Conservation (phyloP, 2,113 vertebrate species). For the Labeo rohita region DNA sequence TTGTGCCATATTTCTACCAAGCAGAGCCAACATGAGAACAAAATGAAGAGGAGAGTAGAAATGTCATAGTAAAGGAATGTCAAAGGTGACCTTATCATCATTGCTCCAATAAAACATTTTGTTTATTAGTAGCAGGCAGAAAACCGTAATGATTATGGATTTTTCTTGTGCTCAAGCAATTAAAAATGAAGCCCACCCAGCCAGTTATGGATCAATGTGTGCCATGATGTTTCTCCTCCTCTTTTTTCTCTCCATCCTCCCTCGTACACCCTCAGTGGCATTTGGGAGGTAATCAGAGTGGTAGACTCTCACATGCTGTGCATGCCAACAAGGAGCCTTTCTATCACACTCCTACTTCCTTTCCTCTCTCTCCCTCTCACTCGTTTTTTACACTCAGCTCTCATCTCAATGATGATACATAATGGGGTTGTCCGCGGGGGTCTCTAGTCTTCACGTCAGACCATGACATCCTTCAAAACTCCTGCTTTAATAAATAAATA, state of each 20-base stretch:
- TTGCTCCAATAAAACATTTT: slow-evolving; percentile 51
- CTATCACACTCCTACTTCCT: background rate
- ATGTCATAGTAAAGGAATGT: background rate
- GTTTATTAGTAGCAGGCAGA: slow-evolving; percentile 43
- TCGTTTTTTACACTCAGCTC: background rate
- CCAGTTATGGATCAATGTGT: slow-evolving; percentile 49
- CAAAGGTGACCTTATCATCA: slow-evolving; percentile 46
- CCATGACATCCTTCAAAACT: slow-evolving; percentile 27
- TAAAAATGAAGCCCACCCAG: slow-evolving; percentile 44
- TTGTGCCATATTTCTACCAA: background rate
- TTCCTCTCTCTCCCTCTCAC: background rate
- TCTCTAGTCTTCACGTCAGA: slow-evolving; percentile 12
- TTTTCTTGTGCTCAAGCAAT: slow-evolving; percentile 45
- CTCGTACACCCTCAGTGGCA: slow-evolving; percentile 31
- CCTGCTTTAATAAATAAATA: background rate
- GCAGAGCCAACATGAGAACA: background rate
- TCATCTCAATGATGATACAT: slow-evolving; percentile 42
- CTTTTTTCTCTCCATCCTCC: background rate
- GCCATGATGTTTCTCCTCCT: slow-evolving; percentile 37
- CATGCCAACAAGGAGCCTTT: slow-evolving; percentile 42
- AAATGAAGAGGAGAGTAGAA: background rate
- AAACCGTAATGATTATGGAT: slow-evolving; percentile 53
- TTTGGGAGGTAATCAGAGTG: slow-evolving; percentile 43
- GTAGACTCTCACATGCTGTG: slow-evolving; percentile 35
- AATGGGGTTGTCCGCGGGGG: slow-evolving; percentile 28